Base-by-base conservation (phyloP, 2,113 vertebrate genomes). In the Sturnus vulgaris region DNA sequence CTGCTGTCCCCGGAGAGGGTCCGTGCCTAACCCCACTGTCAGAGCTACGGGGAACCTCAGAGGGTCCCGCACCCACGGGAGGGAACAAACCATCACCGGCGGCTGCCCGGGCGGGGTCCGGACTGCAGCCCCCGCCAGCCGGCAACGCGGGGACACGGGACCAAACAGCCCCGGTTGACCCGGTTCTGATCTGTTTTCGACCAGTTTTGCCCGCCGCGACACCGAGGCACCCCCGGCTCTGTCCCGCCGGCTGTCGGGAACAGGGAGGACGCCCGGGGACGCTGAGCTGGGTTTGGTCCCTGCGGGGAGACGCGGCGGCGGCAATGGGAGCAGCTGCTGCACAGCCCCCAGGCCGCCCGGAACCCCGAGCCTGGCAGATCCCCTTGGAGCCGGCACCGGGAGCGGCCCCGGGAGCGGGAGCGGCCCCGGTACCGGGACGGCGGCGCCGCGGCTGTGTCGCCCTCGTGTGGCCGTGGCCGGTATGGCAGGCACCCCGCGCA, bases 251-350 rank as follows among this genome's bases (percentile, higher is more conserved):
- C 40, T 42, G 8, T 35, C 12, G 16, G 18, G 31, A 33, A 23
- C 4, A 2, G 15, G 40, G 14, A 61, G 18, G 10, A 21, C 11
- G 4, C 18, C 4, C 7, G 12, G 33, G 7, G 12, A 30, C 4
- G 9, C 37, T 12, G 19, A 56, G 9, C 23, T 8, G 7, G 30
- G 18, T 56, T 56, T 28, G 2, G 20, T 13, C 30, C 14, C 10
- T 15, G 42, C 30, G 6, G 69, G n/a, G 18, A 52, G 11, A 27
- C 11, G 28, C 12, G 35, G 42, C 12, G 37, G 30, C 5, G 31
- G 24, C 73, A 63, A 12, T 4, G 47, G n/a, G 3, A 70, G 56
- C 37, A 25, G 27, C 31, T 42, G 21, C 63, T 35, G 63, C 31
- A 23, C 17, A 15, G 25, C 31, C 31, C 5, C 5, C 2, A 6